Evolutionary conservation across 2,888 invertebrate genomes (phyloP), one percentile per base, ranked within the genome.

Genomic region (Chaitophorus viminalis): DNA sequence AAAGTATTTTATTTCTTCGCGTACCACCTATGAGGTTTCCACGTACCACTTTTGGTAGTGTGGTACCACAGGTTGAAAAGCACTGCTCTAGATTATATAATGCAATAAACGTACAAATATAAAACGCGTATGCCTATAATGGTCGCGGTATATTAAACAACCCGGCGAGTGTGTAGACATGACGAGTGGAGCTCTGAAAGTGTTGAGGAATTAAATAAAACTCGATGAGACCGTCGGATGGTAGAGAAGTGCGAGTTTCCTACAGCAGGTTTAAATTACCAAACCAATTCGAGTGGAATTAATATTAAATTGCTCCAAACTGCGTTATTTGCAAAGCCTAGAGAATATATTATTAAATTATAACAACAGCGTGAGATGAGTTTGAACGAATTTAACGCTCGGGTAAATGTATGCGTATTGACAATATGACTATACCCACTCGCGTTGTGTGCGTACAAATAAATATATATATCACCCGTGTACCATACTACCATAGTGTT

Each of bases 321-420:
- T 11, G 74, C 36, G 36, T 74, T 74, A 74, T 74, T 36, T 33
- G 72, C 33, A 33, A 36, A 72, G 33, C 31, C 72, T 68, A 36
- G 74, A 25, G 36, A 36, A 74, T 74, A 74, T 74, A 39, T 74
- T 74, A 74, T 74, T n/a, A n/a, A n/a, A 31, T 39, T 39, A 36
- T 74, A 36, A 8, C 74, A 36, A 36, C 9, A 36, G 18, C 74
- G 3, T 25, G 74, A 36, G 21, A 74, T 25, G 36, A 9, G 25
- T 36, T 74, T 74, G 36, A 74, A 74, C 33, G 21, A 74, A 74
- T 74, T 74, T 39, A 33, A 25, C 36, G 36, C 25, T 36, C 36
- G 74, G 25, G 25, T 17, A 33, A 72, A 72, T 72, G 33, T 3
- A 33, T 33, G 72, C 33, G 72, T 74, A 74, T 36, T 36, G 36